Evolutionary conservation across 2,113 vertebrate genomes (phyloP).

Genomic region (Vicugna pacos): DNA sequence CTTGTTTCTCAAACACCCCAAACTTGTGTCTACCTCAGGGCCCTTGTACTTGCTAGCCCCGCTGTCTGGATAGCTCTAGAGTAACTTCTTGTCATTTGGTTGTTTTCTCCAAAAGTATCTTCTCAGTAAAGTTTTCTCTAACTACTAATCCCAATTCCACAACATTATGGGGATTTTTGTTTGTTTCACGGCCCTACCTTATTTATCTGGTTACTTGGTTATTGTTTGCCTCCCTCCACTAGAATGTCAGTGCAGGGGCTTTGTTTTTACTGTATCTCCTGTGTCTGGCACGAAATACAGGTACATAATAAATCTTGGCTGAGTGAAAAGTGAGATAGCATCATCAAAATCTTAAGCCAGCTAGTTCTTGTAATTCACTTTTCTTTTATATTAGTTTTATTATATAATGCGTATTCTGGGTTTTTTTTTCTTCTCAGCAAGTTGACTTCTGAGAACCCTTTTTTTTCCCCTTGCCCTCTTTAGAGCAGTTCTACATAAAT

Average conservation of each 20-base stretch:
- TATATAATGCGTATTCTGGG: neutral
- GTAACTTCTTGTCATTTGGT: neutral
- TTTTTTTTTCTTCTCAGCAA: slow-evolving; percentile 58
- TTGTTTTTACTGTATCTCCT: neutral
- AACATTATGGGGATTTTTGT: neutral
- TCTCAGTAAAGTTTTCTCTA: neutral
- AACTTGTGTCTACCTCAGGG: neutral
- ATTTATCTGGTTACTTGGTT: neutral
- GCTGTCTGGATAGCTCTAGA: neutral
- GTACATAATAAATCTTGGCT: neutral
- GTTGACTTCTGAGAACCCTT: neutral
- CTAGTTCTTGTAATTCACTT: neutral
- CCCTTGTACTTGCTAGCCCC: neutral
- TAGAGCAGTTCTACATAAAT: slow-evolving; percentile 37
- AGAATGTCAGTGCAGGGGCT: neutral
- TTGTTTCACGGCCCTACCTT: neutral
- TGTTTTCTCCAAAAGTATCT: neutral
- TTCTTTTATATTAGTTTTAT: slow-evolving; percentile 27
- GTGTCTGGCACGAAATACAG: neutral
- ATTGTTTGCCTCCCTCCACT: neutral
- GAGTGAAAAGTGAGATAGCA: neutral
- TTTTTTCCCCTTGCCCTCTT: neutral
- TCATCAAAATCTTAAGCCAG: slow-evolving; percentile 37
- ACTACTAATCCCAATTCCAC: neutral
- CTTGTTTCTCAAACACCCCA: slow-evolving; percentile 11